A percentile compares a stretch with the other conserved stretches of the same genome.
Evolutionary conservation across 2,888 invertebrate genomes (phyloP).

Genomic region (Lycia hirtaria): DNA sequence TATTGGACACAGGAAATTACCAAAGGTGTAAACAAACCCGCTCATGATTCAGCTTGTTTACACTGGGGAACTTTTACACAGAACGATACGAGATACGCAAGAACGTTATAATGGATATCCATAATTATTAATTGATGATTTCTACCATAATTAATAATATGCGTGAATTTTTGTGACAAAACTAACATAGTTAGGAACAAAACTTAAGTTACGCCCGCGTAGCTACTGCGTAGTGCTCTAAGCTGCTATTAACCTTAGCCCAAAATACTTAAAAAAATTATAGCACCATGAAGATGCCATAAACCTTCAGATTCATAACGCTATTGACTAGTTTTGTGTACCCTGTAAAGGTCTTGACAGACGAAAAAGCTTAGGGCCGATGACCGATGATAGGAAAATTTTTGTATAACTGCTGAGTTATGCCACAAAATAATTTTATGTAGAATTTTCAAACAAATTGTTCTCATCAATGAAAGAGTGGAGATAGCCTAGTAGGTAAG

Average conservation of each 20-base stretch:
- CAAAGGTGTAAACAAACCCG: constrained; percentile 19
- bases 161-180: background rate
- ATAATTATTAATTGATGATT: background rate
- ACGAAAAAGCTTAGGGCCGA: too few species aligned
- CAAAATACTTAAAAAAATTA: background rate
- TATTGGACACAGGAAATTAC: constrained; percentile 26
- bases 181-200: too few species aligned
- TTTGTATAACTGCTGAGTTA: too few species aligned
- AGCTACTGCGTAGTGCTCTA: background rate
- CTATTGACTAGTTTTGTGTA: constrained; percentile 1
- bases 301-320: background rate
- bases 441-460: too few species aligned
- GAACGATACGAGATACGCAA: background rate
- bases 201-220: background rate
- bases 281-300: background rate
- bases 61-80: background rate
- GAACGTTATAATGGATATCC: background rate
- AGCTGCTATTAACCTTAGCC: background rate
- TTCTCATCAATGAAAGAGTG: too few species aligned
- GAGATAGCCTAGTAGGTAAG: too few species aligned
- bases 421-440: too few species aligned
- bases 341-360: constrained; percentile 8
- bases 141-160: background rate
- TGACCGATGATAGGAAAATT: too few species aligned
- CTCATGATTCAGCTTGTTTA: constrained; percentile 29